A percentile compares a stretch with the other conserved stretches of the same genome.
phyloP scores from a whole-genome alignment of 64 coral and sea anemone species.

The Acropora tenuis region DNA sequence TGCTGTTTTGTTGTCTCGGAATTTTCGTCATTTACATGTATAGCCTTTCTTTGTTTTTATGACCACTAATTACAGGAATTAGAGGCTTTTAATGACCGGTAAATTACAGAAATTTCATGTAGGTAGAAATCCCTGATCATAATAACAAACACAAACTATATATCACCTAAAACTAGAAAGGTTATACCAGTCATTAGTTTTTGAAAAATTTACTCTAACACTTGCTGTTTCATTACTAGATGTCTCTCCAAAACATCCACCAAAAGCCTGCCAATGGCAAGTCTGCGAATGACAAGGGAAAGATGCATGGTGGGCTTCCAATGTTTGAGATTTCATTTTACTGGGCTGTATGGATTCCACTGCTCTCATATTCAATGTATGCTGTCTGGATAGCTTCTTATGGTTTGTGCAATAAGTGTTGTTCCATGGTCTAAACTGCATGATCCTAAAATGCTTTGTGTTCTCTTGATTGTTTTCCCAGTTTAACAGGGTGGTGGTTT shows the following conservation, averaged over 20 bases:
- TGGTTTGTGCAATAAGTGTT: conserved; percentile 23
- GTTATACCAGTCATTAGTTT: too few relatives aligned
- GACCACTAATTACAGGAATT: too few relatives aligned
- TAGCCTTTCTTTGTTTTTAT: too few relatives aligned
- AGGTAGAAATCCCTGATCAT: too few relatives aligned
- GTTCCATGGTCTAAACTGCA: not conserved
- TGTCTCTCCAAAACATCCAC: not conserved
- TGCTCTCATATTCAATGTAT: conserved; percentile 64
- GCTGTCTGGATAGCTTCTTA: conserved; percentile 57
- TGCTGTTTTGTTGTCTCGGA: too few relatives aligned
- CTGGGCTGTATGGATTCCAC: conserved; percentile 58
- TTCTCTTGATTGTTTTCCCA: not conserved
- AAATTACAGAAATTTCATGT: too few relatives aligned
- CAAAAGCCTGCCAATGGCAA: not conserved
- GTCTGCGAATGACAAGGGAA: not conserved
- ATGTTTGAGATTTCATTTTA: conserved; percentile 61
- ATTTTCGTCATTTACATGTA: too few relatives aligned
- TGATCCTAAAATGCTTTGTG: not conserved
- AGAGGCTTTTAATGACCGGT: too few relatives aligned
- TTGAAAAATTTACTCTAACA: too few relatives aligned
- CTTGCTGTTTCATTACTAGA: not conserved
- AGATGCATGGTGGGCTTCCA: conserved; percentile 54
- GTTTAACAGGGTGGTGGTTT: too few relatives aligned
- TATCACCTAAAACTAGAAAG: too few relatives aligned
- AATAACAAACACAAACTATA: too few relatives aligned